Base-by-base conservation (phyloP, 2,888 invertebrate species). In the Cosmorhoe ocellata region DNA sequence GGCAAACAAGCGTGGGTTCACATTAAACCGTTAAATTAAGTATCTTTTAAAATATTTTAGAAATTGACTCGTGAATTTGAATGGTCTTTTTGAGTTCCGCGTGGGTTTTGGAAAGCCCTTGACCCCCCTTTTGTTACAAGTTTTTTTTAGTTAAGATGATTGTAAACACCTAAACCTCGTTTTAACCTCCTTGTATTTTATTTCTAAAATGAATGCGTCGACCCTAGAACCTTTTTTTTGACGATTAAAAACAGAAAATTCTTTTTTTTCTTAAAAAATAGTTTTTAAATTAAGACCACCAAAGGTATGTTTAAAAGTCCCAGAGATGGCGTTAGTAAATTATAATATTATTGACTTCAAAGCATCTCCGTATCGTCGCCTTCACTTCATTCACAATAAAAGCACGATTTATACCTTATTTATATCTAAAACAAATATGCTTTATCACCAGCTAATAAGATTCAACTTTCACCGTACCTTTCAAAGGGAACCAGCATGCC, bases 1-100 rank as follows among this genome's bases (percentile, higher is more conserved):
- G 39, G 48, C 45, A 49, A 60, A 52, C 33, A 14, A 33, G 42
- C 58, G 73, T 74, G 55, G 71, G 71, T 42, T 67, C 47, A 45
- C 40, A 39, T 44, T n/a, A 24, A 48, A 60, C 63, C 56, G 65
- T 62, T 64, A 68, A 48, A 27, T 37, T 32, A 24, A 36, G 22
- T 37, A 36, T 58, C 52, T 47, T 58, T 61, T 49, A 51, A 63
- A 58, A 58, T 55, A 44, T 56, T 53, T 58, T 42, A 30, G 39
- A 39, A 49, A 48, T 52, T 36, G 39, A 32, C 18, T 45, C 37
- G 44, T 32, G n/a, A n/a, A n/a, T n/a, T n/a, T n/a, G n/a, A 42
- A 26, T 50, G 33, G 33, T 39, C 26, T 13, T 51, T 42, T 53
- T 30, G 44, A 24, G 43, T 42, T 7, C 26, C 18, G 31, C 53